Evolutionary conservation across 2,888 invertebrate genomes (phyloP), one percentile per base, ranked within the genome.

Genomic region (Tolmerus cingulatus): DNA sequence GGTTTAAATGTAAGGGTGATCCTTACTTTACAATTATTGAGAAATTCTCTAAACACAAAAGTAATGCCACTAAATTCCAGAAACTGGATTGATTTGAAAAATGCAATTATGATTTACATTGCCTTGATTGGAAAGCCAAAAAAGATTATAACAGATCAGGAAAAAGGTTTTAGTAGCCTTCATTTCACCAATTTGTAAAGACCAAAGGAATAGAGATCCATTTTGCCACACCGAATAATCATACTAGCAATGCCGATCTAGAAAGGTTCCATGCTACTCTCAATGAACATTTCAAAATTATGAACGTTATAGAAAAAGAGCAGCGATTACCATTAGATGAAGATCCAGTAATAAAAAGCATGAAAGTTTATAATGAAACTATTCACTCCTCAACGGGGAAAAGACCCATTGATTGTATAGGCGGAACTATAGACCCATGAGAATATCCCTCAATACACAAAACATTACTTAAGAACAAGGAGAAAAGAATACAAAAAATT

Each of bases 71-170:
- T 86, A 1, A 55, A 78, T 16, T 78, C 78, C 9, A 55, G 86
- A 40, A 78, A 30, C 57, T 78, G 86, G 86, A 40, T 78, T 2
- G 86, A 86, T 78, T 23, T 78, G 1, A 86, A 86, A 57, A 78
- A 86, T 40, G 78, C 23, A 27, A 34, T 89, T 23, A 87, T 46
- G 74, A 86, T 86, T 84, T 55, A 86, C 19, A 88, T 89, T 77
- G 86, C 86, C 27, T 87, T 66, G 19, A 79, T 86, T 8, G 89
- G 87, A 0, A 88, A 88, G 81, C 88, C 87, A 37, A 14, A 12
- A 57, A 88, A 88, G 51, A 86, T 88, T 27, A 79, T 87, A 12
- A 74, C 78, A 55, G 77, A 86, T 27, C 76, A 37, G 2, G 77
- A n/a, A n/a, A n/a, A n/a, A n/a, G n/a, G n/a, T n/a, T n/a, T n/a